Evolutionary conservation across 2,888 invertebrate species (phyloP).

Genomic region (Amaurobius ferox): DNA sequence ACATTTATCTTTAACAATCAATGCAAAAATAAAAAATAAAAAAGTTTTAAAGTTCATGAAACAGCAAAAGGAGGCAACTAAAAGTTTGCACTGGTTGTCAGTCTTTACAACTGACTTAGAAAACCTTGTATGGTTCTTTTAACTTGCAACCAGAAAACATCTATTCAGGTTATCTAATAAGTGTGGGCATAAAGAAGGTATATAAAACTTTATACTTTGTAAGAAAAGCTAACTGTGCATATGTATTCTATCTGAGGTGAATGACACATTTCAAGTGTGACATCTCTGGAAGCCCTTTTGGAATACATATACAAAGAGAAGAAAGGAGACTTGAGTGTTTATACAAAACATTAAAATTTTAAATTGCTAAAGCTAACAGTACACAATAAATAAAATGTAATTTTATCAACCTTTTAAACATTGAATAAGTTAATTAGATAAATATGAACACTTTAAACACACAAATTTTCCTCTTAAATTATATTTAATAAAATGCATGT

Average conservation of each 20-base stretch:
- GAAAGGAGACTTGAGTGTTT: constrained; percentile 33
- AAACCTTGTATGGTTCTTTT: constrained; percentile 16
- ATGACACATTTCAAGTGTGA: constrained; percentile 62
- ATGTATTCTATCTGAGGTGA: constrained; percentile 71
- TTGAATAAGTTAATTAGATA: not conserved
- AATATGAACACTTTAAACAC: too few relatives aligned
- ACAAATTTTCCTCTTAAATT: too few relatives aligned
- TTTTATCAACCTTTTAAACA: not conserved
- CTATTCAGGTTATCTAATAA: constrained; percentile 34
- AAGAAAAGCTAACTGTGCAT: constrained; percentile 69
- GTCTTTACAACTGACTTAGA: constrained; percentile 21
- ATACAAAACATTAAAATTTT: constrained; percentile 4
- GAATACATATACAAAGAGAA: constrained; percentile 63
- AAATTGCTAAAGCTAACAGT: too few relatives aligned
- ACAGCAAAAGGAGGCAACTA: not conserved
- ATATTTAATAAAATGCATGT: too few relatives aligned
- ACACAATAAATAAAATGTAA: too few relatives aligned
- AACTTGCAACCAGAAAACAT: constrained; percentile 16
- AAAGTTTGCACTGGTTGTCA: not conserved
- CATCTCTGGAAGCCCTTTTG: constrained; percentile 70
- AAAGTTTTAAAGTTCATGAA: not conserved
- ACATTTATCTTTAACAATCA: not conserved
- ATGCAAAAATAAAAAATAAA: not conserved
- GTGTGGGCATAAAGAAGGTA: constrained; percentile 57
- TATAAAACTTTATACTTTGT: constrained; percentile 71